Percentiles rank a stretch among this genome's conserved stretches.
Evolutionary conservation across 2,797 vertebrate species (phyloP).

Genomic region (Eptatretus atami): DNA sequence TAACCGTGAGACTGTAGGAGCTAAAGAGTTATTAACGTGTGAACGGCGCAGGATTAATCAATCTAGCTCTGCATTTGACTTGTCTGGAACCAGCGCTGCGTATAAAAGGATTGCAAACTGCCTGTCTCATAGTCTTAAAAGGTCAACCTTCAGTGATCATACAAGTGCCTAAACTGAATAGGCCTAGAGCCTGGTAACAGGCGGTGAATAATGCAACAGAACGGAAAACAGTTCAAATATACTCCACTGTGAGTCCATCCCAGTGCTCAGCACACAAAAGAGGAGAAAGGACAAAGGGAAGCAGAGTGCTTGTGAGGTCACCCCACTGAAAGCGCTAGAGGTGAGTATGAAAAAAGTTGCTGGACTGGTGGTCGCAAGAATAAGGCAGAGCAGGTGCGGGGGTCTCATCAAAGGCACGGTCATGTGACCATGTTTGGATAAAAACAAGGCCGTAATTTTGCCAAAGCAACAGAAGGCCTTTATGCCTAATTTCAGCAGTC

Average conservation of each 20-base stretch:
- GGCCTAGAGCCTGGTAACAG: slow-evolving; percentile 1
- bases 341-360: not conserved
- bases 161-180: slow-evolving; percentile 4
- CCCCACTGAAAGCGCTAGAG: not conserved
- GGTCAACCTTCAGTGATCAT: slow-evolving; percentile 1
- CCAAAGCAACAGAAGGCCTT: slow-evolving; percentile 1
- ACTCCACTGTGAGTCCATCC: slow-evolving; percentile 5
- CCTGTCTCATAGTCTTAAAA: slow-evolving; percentile 4
- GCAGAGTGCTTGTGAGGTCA: slow-evolving; percentile 2
- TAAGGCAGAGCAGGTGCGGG: slow-evolving; percentile 2
- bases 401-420: slow-evolving; percentile 4
- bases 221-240: slow-evolving; percentile 5
- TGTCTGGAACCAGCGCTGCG: slow-evolving; percentile 2
- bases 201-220: slow-evolving; percentile 5
- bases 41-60: slow-evolving; percentile 37
- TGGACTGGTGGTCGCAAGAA: not conserved
- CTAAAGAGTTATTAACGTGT: slow-evolving; percentile 40
- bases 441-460: slow-evolving; percentile 5
- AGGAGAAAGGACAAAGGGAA: not conserved
- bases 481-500: not conserved
- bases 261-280: slow-evolving; percentile 1
- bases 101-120: slow-evolving; percentile 1
- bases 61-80: slow-evolving; percentile 20
- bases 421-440: slow-evolving; percentile 5
- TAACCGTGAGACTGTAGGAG: slow-evolving; percentile 12